Evolutionary conservation across 2,888 invertebrate species (phyloP), one percentile per base, ranked within the genome.

Genomic region (Cryptocheilus praepositus): DNA sequence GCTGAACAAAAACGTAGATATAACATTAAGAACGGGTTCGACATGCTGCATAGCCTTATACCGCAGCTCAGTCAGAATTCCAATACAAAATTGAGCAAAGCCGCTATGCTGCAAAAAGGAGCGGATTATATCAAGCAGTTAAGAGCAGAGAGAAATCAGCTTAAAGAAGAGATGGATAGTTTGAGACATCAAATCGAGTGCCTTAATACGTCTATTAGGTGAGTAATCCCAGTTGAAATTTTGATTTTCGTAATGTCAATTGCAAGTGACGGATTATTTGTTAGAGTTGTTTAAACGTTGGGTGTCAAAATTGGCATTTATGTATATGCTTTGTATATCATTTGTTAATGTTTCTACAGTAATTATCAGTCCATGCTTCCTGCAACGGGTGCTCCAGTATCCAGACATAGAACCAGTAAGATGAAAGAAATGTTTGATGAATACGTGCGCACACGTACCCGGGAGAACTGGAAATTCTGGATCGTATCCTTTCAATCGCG

Each of bases 391-490:
- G 98, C 96, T 69, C 98, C 98, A 2, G 95, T 98, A 71, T 95
- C 96, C 18, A 92, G 97, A 77, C 96, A 96, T 84, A 93, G 96
- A 81, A 95, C 95, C 45, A 96, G 95, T 84, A 95, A 96, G 85
- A 95, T 98, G 92, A 95, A 95, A 81, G 97, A 97, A 89, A 94
- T 98, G 93, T 98, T 97, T 89, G 95, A 96, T 79, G 94, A 96
- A 43, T 98, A 98, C 90, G 96, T 98, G 54, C 92, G 94, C 77
- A 92, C 91, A 81, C 91, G 97, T 69, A 98, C 98, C 18, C 91
- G 94, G 87, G 94, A 94, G 85, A 97, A 97, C 90, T 98, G 98
- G 98, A 98, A 97, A 90, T 98, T 98, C 90, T 98, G 98, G 97
- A 96, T 98, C 91, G 98, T 98, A 96, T 94, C 93, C 93, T 93